phyloP scores from a whole-genome alignment of 1,140 invertebrate species.

The Zaprionus gabonicus region DNA sequence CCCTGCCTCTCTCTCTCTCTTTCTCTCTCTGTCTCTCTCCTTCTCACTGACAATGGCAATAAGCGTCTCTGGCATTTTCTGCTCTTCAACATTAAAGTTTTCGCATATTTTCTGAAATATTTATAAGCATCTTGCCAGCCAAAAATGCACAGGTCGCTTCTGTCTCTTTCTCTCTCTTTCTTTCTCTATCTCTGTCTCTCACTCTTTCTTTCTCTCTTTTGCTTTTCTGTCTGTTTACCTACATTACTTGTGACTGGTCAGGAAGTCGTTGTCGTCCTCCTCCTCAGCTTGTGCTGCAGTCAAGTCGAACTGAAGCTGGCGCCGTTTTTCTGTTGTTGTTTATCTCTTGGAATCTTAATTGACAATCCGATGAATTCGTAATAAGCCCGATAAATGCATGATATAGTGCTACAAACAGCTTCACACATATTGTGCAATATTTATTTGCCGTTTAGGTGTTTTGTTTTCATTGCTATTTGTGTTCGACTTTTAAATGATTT shows the following conservation, averaged over 20 bases:
- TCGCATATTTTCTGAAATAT: constrained; percentile 59
- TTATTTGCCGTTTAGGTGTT: not conserved
- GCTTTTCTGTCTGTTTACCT: constrained; percentile 46
- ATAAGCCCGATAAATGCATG: not conserved
- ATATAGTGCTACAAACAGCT: not conserved
- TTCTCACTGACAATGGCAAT: constrained; percentile 5
- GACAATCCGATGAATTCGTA: constrained; percentile 1
- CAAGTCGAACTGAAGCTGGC: not conserved
- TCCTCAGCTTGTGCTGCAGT: not conserved
- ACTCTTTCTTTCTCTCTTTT: constrained; percentile 50
- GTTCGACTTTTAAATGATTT: not conserved
- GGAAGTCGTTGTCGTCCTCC: not conserved
- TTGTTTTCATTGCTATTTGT: not conserved
- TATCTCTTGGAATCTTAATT: not conserved
- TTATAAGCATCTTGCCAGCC: constrained; percentile 44
- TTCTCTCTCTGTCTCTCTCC: not conserved
- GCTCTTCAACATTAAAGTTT: constrained; percentile 42
- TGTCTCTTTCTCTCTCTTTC: not conserved
- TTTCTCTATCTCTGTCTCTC: not conserved
- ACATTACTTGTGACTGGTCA: constrained; percentile 1
- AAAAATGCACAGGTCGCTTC: constrained; percentile 15
- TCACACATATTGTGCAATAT: not conserved
- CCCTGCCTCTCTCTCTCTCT: not conserved
- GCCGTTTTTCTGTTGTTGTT: not conserved
- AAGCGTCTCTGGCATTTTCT: constrained; percentile 37